Evolutionary conservation across 2,113 vertebrate species (phyloP), one percentile per base, ranked within the genome.

Genomic region (Podarcis raffonei): DNA sequence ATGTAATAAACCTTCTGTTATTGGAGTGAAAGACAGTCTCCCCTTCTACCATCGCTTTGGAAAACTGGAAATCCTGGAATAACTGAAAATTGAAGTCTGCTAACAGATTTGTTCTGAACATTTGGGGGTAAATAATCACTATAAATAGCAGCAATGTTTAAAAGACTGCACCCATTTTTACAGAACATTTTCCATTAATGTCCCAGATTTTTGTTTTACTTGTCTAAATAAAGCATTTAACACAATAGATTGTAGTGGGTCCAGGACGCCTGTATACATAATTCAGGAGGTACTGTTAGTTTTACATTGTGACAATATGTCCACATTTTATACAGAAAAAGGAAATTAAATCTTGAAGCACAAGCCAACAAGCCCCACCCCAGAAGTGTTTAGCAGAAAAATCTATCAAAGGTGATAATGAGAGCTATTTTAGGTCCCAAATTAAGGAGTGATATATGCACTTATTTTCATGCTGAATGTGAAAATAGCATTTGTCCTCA

Each of bases 201-300:
- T 68, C 85, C 65, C 23, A 79, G 35, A 12, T 83, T 83, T 27
- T 83, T 88, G 80, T 87, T 65, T 11, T 74, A 84, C 71, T 86
- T 82, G 72, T 18, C 57, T 77, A 25, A 87, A 89, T 90, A 85
- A 30, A 35, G 35, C 6, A 79, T 77, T 89, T 48, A 89, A 81
- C 4, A 62, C 74, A 68, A 84, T 53, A 94, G 22, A 8, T 0
- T 22, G n/a, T 85, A 82, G 88, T 5, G 71, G 30, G 85, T 91
- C 81, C 72, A 93, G 90, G 89, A 78, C 20, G 83, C 39, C 84
- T 79, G 80, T 76, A 86, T 59, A 90, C 81, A 84, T 27, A 79
- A 76, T 86, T 20, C n/a, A 90, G 32, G 0, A 0, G 25, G 71
- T 22, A 18, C 25, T 91, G 39, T 81, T 90, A 22, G 42, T 71